Conservation (phyloP, 2,113 vertebrate genomes). For the Mesembrinibis cayennensis region DNA sequence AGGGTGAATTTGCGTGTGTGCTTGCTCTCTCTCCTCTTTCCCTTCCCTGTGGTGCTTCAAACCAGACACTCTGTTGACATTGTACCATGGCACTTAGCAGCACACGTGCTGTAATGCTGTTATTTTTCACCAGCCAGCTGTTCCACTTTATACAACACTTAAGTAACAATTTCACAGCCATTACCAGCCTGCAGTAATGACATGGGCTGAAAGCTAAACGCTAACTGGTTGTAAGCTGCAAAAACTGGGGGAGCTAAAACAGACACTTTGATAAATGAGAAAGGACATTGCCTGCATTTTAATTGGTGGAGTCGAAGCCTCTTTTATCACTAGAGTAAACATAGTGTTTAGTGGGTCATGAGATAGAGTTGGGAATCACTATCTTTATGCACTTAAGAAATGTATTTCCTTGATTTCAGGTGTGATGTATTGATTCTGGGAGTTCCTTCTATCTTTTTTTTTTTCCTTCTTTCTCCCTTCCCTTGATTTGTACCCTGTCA, state of each 20-base stretch:
- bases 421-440: neutral
- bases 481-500: neutral
- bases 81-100: neutral
- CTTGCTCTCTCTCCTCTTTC: too few relatives aligned
- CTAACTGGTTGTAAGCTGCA: slow-evolving; percentile 13
- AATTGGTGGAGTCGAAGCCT: neutral
- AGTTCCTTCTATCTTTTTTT: neutral
- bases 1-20: neutral
- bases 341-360: neutral
- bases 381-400: neutral
- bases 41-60: neutral
- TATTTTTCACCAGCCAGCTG: slow-evolving; percentile 42
- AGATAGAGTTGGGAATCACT: slow-evolving; percentile 4
- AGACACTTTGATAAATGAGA: slow-evolving; percentile 22
- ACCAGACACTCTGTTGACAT: neutral
- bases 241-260: neutral
- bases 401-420: slow-evolving; percentile 16
- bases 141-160: slow-evolving; percentile 15
- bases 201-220: slow-evolving; percentile 21
- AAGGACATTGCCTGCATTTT: neutral
- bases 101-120: neutral
- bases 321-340: neutral
- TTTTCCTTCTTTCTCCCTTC: neutral
- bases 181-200: slow-evolving; percentile 25
- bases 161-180: slow-evolving; percentile 54